A percentile compares a stretch with the other conserved stretches of the same genome.
phyloP scores from a whole-genome alignment of 2,888 invertebrate genomes.

The Patella ulyssiponensis region DNA sequence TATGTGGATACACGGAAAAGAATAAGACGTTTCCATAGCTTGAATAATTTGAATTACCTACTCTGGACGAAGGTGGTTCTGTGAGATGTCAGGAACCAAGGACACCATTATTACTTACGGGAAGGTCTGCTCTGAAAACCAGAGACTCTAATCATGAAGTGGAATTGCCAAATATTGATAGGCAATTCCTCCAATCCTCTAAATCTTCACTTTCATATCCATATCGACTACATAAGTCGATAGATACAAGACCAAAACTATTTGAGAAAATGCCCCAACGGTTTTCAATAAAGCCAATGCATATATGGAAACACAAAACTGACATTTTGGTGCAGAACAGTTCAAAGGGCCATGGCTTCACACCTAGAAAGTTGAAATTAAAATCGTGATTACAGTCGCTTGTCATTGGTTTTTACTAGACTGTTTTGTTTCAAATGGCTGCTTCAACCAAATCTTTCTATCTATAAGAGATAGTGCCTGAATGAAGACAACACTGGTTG shows the following conservation, averaged over 20 bases:
- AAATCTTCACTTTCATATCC: neutral
- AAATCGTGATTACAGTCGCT: no score
- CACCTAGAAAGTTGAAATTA: no score
- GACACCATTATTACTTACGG: neutral
- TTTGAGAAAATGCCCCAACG: neutral
- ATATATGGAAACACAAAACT: neutral
- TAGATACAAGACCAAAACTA: neutral
- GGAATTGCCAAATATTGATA: neutral
- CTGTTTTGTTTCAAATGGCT: no score
- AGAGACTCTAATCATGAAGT: neutral
- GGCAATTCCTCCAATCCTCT: neutral
- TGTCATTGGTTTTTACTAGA: no score
- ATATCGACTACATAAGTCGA: neutral
- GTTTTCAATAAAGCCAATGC: neutral
- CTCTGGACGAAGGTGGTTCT: neutral
- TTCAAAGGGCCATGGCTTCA: no score
- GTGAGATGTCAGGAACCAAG: neutral
- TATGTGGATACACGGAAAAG: conserved; percentile 52
- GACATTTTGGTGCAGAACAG: neutral
- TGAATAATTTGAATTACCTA: conserved; percentile 20
- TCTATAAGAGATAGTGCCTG: no score
- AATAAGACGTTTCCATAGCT: conserved; percentile 25
- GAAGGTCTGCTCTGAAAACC: conserved; percentile 1
- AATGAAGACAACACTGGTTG: no score
- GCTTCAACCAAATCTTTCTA: no score